Conservation (phyloP, 2,113 vertebrate genomes). For the Peromyscus maniculatus region DNA sequence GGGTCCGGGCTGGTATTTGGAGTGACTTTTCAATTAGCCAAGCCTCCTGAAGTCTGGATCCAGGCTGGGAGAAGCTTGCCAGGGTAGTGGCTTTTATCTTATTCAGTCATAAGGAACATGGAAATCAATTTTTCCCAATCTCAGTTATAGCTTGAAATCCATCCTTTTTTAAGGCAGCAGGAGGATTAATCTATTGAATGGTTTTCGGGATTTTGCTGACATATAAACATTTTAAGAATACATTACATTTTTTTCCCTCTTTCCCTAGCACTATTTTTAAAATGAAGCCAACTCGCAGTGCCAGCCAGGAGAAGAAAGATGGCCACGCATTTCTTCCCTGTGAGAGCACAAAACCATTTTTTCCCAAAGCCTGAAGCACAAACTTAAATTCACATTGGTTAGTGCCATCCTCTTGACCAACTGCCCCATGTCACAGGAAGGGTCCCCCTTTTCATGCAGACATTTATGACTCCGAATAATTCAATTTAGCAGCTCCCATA, state of each 20-base stretch:
- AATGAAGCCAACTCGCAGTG: conserved; percentile 80
- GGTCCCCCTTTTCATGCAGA: background rate
- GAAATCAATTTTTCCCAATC: conserved; percentile 92
- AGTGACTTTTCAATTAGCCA: conserved; percentile 78
- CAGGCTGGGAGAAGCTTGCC: conserved; percentile 80
- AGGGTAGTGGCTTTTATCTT: conserved; percentile 88
- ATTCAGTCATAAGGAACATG: conserved; percentile 90
- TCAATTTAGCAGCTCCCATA: background rate
- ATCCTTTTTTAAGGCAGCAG: conserved; percentile 90
- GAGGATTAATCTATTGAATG: conserved; percentile 92
- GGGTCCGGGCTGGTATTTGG: conserved; percentile 52
- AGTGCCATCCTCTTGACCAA: background rate
- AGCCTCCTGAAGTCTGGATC: conserved; percentile 77
- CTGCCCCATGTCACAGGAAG: background rate
- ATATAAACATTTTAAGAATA: conserved; percentile 91
- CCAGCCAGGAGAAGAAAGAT: conserved; percentile 83
- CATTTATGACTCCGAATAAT: background rate
- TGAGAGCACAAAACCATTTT: conserved; percentile 58
- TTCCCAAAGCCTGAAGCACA: conserved; percentile 71
- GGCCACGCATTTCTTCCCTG: conserved; percentile 73
- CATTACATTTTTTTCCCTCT: conserved; percentile 85
- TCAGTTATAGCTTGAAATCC: conserved; percentile 90
- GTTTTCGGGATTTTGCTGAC: conserved; percentile 91
- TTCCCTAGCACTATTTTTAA: conserved; percentile 84
- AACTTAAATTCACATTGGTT: rapidly evolving